Conservation (phyloP, 2,113 vertebrate species). For the Nannospalax galili region DNA sequence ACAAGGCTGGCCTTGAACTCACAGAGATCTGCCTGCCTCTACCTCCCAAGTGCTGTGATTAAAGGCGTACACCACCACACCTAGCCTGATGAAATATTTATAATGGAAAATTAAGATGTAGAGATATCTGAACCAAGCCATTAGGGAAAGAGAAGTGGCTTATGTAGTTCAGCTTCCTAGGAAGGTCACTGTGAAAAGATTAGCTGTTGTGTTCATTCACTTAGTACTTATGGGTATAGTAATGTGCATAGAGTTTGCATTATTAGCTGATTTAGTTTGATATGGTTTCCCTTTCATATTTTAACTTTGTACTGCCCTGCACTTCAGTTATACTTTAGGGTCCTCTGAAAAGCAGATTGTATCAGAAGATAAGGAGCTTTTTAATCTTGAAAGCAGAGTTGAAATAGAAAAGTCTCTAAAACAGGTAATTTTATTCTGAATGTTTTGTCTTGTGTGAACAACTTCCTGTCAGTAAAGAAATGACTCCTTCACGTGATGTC, state of each 20-base stretch:
- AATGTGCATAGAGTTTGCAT: neutral
- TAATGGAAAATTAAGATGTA: neutral
- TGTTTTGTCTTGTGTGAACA: neutral
- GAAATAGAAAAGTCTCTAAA: conserved; percentile 80
- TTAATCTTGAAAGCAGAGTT: conserved; percentile 84
- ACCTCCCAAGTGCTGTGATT: too few species aligned
- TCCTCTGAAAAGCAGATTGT: conserved; percentile 81
- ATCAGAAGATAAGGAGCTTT: conserved; percentile 80
- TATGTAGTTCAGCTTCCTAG: neutral
- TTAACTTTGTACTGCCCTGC: conserved; percentile 14
- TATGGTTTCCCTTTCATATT: neutral
- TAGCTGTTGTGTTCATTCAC: neutral
- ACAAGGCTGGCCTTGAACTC: too few species aligned
- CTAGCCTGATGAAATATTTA: too few species aligned
- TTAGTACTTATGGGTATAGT: neutral
- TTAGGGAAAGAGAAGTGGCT: neutral
- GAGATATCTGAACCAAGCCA: neutral
- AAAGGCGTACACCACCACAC: too few species aligned
- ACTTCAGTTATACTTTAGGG: conserved; percentile 85
- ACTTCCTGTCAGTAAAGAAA: neutral
- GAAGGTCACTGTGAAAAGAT: neutral
- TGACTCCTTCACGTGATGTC: neutral
- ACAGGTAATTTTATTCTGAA: conserved; percentile 80
- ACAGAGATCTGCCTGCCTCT: too few species aligned
- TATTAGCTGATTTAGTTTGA: neutral